Base-by-base conservation (phyloP, 92 coral and sea anemone species). In the Diadumene lineata region DNA sequence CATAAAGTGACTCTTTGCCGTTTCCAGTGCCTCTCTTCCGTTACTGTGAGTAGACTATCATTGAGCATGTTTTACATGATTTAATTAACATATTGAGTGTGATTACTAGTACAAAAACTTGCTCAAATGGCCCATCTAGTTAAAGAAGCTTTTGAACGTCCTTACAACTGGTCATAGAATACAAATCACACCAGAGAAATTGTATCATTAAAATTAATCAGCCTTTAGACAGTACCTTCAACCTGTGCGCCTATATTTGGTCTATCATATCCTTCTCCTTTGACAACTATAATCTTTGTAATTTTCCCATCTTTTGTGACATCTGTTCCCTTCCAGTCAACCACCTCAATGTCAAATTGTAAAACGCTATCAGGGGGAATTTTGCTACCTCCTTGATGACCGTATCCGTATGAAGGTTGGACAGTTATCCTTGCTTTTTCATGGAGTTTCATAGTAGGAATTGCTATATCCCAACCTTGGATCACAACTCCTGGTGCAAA, bases 401-500 rank as follows among this genome's bases (percentile, higher is more conserved):
- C 97, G 71, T 94, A 94, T 8, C 97, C 98, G 48, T 94, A 94
- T 31, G 74, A 82, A 28, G 97, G 87, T 63, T 81, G 77, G 60
- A 88, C 79, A 17, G 98, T 94, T 6, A 94, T 51, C 11, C 60
- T 34, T 24, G 92, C 82, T 50, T 70, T 80, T 67, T 94, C 98
- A 2, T 89, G 89, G 15, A 72, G 69, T 29, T 62, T 81, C 98
- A 94, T 94, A n/a, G 97, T 83, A 0, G 82, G 77, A 10, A 94
- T 79, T 34, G 89, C 90, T 38, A 91, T 75, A 43, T 94, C 98
- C 98, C 97, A 91, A 34, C 94, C 98, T 25, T 38, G 68, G 29
- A 94, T 94, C 27, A 94, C 98, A 19, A 89, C 89, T 10, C 97
- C 98, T 94, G 34, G 0, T 76, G 53, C 3, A 10, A 19, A 38